Percentiles rank a stretch among this genome's conserved stretches.
These are phyloP conservation scores for Dinomys branickii DNA, from an alignment of 2,113 vertebrate species.

Conservation along the genomic window DNA sequence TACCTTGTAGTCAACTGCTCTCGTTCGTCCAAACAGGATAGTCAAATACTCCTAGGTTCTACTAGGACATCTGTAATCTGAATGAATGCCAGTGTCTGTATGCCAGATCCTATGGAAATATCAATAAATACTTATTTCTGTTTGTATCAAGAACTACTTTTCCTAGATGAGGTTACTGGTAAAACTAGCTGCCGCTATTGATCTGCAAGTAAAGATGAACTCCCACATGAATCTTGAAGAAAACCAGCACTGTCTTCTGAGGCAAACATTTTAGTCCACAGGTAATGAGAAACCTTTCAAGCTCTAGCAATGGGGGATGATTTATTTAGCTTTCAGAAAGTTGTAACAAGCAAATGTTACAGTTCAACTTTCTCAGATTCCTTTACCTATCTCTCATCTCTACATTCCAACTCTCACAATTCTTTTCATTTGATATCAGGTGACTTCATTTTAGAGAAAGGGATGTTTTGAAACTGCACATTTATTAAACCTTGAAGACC, in stretches of 20 bases:
- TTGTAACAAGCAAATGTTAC: background rate
- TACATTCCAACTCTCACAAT: background rate
- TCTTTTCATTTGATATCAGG: background rate
- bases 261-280: background rate
- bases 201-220: background rate
- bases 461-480: background rate
- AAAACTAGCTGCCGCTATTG: background rate
- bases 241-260: background rate
- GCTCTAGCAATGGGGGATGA: background rate
- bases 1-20: background rate
- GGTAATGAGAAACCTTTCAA: too few relatives aligned
- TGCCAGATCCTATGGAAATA: background rate
- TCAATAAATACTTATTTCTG: background rate
- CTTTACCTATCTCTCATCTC: background rate
- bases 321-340: background rate
- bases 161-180: background rate
- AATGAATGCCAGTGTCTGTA: background rate
- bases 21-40: accelerated
- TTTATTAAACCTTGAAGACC: background rate
- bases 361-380: background rate
- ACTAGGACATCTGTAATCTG: background rate
- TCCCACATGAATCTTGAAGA: background rate
- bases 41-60: background rate
- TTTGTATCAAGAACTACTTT: background rate
- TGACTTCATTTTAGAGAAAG: background rate